phyloP scores from a whole-genome alignment of 2,113 vertebrate genomes.

The Micronisus gabar region DNA sequence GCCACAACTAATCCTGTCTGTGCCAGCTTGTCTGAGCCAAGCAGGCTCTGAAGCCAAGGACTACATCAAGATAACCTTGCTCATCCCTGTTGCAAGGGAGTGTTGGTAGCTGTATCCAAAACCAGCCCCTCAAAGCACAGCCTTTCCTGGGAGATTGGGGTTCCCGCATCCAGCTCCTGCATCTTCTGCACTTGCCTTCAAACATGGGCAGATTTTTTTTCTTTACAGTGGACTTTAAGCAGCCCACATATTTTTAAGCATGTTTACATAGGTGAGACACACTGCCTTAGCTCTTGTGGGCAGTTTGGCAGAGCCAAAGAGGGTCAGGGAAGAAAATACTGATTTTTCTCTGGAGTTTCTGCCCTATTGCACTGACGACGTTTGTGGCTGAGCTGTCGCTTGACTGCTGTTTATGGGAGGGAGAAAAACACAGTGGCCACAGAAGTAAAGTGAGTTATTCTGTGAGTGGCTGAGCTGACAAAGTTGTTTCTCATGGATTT shows the following conservation, averaged over 20 bases:
- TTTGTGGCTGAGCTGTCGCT: background rate
- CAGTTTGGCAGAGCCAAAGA: background rate
- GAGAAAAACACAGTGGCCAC: background rate
- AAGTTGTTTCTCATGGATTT: background rate
- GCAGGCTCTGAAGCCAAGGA: background rate
- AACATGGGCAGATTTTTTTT: background rate
- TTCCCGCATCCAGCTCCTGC: background rate
- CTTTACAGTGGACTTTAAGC: background rate
- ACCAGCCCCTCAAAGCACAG: background rate
- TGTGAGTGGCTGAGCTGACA: background rate
- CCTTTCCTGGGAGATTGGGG: background rate
- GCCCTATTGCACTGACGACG: rapidly evolving
- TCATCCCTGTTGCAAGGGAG: rapidly evolving
- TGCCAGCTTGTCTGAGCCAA: background rate
- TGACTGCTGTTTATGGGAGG: background rate
- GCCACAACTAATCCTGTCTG: background rate
- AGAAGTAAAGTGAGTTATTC: background rate
- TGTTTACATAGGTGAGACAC: background rate
- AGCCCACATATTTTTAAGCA: background rate
- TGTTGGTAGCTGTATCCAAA: background rate
- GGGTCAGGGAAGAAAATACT: background rate
- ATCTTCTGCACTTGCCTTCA: background rate
- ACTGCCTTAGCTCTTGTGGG: background rate
- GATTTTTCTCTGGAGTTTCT: background rate
- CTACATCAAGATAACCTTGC: background rate